Base-by-base conservation (phyloP, 2,113 vertebrate genomes). In the Alces alces region DNA sequence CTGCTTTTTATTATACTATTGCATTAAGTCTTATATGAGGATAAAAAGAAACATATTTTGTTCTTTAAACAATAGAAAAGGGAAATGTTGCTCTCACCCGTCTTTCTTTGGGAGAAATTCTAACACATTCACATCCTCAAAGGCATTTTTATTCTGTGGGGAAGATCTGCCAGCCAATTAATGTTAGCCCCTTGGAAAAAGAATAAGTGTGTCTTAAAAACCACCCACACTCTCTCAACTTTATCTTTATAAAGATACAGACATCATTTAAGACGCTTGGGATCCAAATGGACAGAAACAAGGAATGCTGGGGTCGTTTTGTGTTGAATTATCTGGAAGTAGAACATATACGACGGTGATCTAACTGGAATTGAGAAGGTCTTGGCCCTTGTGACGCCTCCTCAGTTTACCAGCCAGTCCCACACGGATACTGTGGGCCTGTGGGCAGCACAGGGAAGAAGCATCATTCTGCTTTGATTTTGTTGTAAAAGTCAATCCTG, bases 1-100 rank as follows among this genome's bases (percentile, higher is more conserved):
- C 98, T 98, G 98, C 82, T 98, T 98, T 91, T 97, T 97, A 98
- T 98, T 98, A 99, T 1, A 0, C 54, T 0, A 1, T 89, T 73
- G 96, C 92, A 66, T 96, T 96, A 80, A 47, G 97, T 96, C 94
- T 95, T 54, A 17, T 79, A 98, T 98, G 80, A 95, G 95, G 87
- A 78, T 98, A 95, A 98, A 97, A 95, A 95, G 97, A 98, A 97
- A 95, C 96, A 97, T 79, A 94, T 98, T 98, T 86, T 16, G 5
- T 0, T 23, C 52, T 45, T 96, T 89, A 97, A 98, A 97, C 97
- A 97, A 89, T 73, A 83, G 95, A 17, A 52, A 89, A 60, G 90
- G 94, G 95, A 90, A 86, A 66, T 50, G 86, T 91, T 93, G 76
- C 88, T 70, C 92, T 87, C 73, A 3, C 73, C 88, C 33, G 66